These are phyloP conservation scores for Macrosiphum euphorbiae DNA, from an alignment of 2,888 invertebrate genomes.

Conservation along the genomic window DNA sequence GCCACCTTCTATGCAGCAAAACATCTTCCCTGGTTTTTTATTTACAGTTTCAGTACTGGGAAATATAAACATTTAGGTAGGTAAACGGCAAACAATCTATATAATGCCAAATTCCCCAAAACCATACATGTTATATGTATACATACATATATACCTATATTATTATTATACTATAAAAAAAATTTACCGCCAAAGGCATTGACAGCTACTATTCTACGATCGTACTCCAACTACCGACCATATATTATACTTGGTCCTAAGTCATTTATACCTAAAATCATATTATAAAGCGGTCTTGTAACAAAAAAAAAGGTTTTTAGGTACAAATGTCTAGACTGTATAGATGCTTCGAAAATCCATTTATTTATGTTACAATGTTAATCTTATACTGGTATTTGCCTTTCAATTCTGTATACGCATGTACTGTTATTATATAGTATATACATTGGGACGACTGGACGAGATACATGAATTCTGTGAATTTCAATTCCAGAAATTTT, in stretches of 20 bases:
- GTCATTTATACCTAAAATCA: not conserved
- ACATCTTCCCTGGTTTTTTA: not conserved
- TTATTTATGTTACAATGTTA: not conserved
- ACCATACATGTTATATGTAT: not conserved
- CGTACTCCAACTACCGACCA: not conserved
- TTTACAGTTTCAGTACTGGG: not conserved
- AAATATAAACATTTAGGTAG: not conserved
- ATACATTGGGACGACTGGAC: not conserved
- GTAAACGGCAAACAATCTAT: not conserved
- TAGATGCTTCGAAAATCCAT: not conserved
- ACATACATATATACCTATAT: no score
- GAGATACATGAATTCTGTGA: not conserved
- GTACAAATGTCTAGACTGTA: not conserved
- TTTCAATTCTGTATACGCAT: not conserved
- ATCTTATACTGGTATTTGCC: not conserved
- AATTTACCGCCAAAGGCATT: not conserved
- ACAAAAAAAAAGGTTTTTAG: conserved; percentile 12
- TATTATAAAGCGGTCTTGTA: not conserved
- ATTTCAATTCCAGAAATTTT: not conserved
- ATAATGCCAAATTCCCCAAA: not conserved
- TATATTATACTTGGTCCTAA: not conserved
- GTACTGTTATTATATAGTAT: not conserved
- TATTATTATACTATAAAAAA: not conserved
- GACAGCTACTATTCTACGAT: not conserved
- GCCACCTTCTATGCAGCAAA: not conserved